These are phyloP conservation scores for Cordilura impudica DNA, from an alignment of 2,888 invertebrate species.

Conservation along the genomic window DNA sequence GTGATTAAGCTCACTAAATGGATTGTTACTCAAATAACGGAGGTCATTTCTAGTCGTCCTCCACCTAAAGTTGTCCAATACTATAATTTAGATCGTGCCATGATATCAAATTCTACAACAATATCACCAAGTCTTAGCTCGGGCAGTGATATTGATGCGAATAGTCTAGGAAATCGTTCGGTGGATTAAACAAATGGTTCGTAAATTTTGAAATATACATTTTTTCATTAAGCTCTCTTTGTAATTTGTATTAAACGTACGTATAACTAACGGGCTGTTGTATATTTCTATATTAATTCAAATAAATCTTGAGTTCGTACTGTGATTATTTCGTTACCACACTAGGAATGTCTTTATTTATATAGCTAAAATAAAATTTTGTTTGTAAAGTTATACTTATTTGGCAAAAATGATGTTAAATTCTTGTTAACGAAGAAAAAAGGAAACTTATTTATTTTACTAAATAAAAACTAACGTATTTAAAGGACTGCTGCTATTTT, in stretches of 20 bases:
- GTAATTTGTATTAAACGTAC: neutral
- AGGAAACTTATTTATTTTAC: conserved; percentile 41
- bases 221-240: neutral
- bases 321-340: conserved; percentile 53
- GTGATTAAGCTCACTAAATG: conserved; percentile 88
- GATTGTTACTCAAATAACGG: conserved; percentile 82
- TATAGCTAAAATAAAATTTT: conserved; percentile 17
- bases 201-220: neutral
- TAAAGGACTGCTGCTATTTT: neutral
- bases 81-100: conserved; percentile 75
- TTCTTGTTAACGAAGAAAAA: neutral
- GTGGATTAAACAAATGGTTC: conserved; percentile 66
- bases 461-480: conserved; percentile 37
- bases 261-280: neutral
- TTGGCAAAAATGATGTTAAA: conserved; percentile 40
- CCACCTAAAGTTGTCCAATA: conserved; percentile 76
- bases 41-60: conserved; percentile 75
- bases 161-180: conserved; percentile 68
- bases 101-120: conserved; percentile 75
- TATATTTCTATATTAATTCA: neutral
- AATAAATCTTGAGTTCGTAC: conserved; percentile 43
- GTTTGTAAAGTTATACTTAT: conserved; percentile 34
- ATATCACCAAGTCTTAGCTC: conserved; percentile 76
- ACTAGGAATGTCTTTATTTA: conserved; percentile 16
- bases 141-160: conserved; percentile 71